Conservation (phyloP, 2,797 vertebrate species). For the Allobates femoralis region DNA sequence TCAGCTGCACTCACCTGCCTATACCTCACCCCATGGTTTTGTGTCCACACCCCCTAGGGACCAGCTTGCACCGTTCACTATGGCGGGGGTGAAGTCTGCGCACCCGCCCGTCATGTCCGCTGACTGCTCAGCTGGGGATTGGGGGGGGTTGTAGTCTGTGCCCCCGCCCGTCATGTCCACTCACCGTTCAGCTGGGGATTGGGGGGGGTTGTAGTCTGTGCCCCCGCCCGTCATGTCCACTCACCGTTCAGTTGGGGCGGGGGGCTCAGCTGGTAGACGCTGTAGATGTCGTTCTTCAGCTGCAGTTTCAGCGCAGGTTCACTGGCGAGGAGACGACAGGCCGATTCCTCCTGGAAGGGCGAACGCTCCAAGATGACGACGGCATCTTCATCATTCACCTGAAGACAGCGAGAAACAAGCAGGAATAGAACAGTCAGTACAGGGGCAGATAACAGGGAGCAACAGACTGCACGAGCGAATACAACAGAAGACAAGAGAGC, state of each 20-base stretch:
- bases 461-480: neutral
- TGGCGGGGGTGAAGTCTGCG: no score
- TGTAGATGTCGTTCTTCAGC: constrained; percentile 92
- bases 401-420: neutral
- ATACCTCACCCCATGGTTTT: no score
- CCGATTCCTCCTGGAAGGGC: constrained; percentile 84
- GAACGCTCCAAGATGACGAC: constrained; percentile 94
- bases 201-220: no score
- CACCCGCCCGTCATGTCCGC: no score
- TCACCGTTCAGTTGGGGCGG: constrained; percentile 86
- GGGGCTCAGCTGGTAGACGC: constrained; percentile 84
- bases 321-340: constrained; percentile 78
- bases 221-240: no score
- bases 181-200: no score
- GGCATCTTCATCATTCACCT: constrained; percentile 78
- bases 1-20: no score
- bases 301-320: constrained; percentile 79
- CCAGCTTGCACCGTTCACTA: no score
- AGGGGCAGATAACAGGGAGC: neutral
- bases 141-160: no score
- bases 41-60: no score
- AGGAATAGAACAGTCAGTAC: neutral
- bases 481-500: neutral
- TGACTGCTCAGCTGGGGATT: no score
- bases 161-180: no score